Percentiles rank a stretch among this genome's conserved stretches.
Conservation (phyloP, 2,113 vertebrate genomes). For the Octodon degus region DNA sequence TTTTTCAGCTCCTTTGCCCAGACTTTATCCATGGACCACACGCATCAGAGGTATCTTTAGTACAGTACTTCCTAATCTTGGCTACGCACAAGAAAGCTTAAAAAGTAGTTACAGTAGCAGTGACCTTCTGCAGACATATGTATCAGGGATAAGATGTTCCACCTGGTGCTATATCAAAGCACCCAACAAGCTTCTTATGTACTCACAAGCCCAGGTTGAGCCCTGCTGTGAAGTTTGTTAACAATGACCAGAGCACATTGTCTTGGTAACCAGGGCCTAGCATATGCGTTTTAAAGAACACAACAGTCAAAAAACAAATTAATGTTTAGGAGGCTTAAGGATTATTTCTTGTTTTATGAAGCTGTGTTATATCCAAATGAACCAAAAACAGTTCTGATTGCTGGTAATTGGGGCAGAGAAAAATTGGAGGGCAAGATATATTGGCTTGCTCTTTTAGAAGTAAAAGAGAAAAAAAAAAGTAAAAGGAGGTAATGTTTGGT, state of each 20-base stretch:
- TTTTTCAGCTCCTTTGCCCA: neutral
- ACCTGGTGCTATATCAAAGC: neutral
- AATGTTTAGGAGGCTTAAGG: conserved; percentile 28
- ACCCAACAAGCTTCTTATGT: neutral
- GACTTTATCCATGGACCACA: neutral
- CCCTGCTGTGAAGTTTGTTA: neutral
- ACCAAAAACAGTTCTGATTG: conserved; percentile 10
- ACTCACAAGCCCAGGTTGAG: neutral
- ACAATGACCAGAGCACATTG: neutral
- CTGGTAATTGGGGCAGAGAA: conserved; percentile 16
- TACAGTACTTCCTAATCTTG: neutral
- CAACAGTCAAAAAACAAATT: neutral
- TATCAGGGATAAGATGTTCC: neutral
- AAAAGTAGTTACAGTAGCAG: neutral
- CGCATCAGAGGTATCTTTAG: neutral
- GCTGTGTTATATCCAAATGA: conserved; percentile 7
- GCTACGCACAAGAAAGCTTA: neutral
- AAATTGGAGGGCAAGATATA: neutral
- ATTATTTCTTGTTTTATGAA: neutral
- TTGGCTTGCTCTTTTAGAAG: neutral
- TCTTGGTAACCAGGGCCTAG: neutral
- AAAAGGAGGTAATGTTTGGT: neutral
- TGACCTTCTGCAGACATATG: neutral
- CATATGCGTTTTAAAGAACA: conserved; percentile 36
- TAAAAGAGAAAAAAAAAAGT: neutral